phyloP scores from a whole-genome alignment of 2,888 invertebrate genomes.

The Arctia plantaginis region DNA sequence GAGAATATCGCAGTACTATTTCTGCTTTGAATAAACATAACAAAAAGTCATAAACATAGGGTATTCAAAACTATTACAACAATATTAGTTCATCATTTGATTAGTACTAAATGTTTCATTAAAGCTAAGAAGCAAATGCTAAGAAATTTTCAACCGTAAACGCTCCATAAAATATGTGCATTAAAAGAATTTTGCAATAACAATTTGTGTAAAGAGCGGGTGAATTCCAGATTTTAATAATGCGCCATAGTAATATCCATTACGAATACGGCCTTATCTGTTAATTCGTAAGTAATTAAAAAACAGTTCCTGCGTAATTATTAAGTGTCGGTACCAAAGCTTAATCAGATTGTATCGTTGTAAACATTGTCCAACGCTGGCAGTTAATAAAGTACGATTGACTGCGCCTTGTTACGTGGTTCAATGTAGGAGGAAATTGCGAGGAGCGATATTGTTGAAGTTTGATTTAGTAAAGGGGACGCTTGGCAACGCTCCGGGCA shows the following conservation, averaged over 20 bases:
- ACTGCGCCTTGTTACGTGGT: slow-evolving; percentile 16
- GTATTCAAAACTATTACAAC: background rate
- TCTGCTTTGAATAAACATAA: no score
- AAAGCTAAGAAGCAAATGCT: background rate
- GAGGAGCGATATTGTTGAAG: slow-evolving; percentile 35
- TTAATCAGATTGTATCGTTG: background rate
- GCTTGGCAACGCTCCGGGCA: slow-evolving; percentile 60
- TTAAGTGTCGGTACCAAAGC: slow-evolving; percentile 20
- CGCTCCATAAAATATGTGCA: background rate
- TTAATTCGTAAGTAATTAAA: slow-evolving; percentile 55
- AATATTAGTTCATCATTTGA: background rate
- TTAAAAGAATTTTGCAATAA: background rate
- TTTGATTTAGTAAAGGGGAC: slow-evolving; percentile 51
- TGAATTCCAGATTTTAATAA: slow-evolving; percentile 27
- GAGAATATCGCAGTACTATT: no score
- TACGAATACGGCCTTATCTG: slow-evolving; percentile 42
- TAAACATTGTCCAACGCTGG: slow-evolving; percentile 33
- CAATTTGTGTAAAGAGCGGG: background rate
- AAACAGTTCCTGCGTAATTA: slow-evolving; percentile 47
- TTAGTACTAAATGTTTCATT: background rate
- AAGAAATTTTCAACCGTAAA: background rate
- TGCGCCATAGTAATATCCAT: slow-evolving; percentile 23
- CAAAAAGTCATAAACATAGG: no score
- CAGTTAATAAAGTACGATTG: slow-evolving; percentile 22
- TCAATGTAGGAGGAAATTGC: slow-evolving; percentile 43